Conservation (phyloP, 2,113 vertebrate species). For the Morone chrysops region DNA sequence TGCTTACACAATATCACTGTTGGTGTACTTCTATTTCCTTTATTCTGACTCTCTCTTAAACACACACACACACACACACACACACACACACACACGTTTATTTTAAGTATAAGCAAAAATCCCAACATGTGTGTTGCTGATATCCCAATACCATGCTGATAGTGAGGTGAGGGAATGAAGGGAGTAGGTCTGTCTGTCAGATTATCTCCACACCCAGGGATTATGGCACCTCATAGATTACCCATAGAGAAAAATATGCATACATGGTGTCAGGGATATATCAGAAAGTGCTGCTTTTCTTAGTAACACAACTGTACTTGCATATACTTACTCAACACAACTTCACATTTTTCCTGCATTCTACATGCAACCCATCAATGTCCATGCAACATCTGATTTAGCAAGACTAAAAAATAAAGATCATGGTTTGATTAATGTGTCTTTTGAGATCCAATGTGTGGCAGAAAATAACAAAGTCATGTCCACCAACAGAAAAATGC, state of each 20-base stretch:
- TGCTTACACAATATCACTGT: neutral
- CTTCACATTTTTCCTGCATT: neutral
- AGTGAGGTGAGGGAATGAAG: constrained; percentile 64
- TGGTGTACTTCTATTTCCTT: neutral
- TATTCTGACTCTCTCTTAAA: neutral
- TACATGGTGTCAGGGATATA: constrained; percentile 49
- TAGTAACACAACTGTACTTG: neutral
- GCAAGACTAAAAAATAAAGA: neutral
- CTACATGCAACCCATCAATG: neutral
- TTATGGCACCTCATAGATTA: constrained; percentile 80
- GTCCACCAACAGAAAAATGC: neutral
- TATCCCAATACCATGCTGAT: constrained; percentile 43
- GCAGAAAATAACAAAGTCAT: neutral
- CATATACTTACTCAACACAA: neutral
- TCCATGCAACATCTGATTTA: neutral
- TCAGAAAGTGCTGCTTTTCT: constrained; percentile 35
- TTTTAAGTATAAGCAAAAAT: constrained; percentile 38
- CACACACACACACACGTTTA: neutral
- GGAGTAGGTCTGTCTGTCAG: constrained; percentile 70
- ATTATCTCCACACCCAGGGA: constrained; percentile 77
- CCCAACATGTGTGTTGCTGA: constrained; percentile 31
- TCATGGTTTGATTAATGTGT: neutral
- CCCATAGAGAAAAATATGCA: constrained; percentile 56
- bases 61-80: constrained; percentile 2
- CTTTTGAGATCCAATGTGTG: neutral